phyloP scores from a whole-genome alignment of 1,140 invertebrate genomes.

The Orchestia grillus region DNA sequence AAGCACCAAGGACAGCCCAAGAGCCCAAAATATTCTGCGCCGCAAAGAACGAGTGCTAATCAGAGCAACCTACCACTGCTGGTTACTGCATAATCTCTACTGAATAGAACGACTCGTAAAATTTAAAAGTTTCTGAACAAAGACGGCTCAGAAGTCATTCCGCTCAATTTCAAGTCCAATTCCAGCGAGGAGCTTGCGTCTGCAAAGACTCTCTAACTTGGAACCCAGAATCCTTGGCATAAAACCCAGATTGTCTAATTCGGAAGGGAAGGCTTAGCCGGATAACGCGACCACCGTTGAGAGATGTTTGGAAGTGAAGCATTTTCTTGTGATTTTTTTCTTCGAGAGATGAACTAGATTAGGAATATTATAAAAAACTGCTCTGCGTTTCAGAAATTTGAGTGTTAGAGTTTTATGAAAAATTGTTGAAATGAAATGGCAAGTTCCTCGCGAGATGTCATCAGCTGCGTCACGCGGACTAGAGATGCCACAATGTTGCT shows the following conservation, averaged over 20 bases:
- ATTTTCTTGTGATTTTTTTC: neutral
- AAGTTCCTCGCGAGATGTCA: too few relatives aligned
- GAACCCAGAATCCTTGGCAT: neutral
- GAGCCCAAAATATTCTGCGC: too few relatives aligned
- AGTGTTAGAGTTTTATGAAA: neutral
- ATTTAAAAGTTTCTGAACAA: neutral
- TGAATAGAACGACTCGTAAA: neutral
- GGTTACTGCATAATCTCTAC: neutral
- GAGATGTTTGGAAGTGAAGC: neutral
- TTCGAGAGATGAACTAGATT: neutral
- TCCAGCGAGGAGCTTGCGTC: neutral
- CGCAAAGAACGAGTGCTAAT: too few relatives aligned
- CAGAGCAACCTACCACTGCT: too few relatives aligned
- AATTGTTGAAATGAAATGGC: neutral
- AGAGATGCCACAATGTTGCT: too few relatives aligned
- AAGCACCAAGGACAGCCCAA: too few relatives aligned
- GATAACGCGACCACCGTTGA: neutral
- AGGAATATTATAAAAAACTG: neutral
- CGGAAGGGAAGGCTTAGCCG: neutral
- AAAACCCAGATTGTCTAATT: constrained; percentile 9
- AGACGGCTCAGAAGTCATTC: neutral
- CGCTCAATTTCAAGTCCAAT: neutral
- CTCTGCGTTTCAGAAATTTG: neutral
- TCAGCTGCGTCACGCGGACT: too few relatives aligned
- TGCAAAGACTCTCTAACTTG: neutral